Base-by-base conservation (phyloP, 53 echinoderm and acorn worm genomes). In the Apostichopus leukothele region DNA sequence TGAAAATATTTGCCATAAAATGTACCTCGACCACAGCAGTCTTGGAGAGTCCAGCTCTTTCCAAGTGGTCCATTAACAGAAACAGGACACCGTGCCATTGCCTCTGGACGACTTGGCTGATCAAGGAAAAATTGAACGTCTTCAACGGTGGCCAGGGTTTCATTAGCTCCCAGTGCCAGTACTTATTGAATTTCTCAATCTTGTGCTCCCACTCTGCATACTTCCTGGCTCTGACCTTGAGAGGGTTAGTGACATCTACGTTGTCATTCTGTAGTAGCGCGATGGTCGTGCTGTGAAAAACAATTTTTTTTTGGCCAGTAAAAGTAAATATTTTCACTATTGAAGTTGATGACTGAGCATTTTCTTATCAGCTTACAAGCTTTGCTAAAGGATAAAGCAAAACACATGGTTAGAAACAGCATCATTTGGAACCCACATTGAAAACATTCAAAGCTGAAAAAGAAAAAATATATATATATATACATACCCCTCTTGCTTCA, bases 1-100 rank as follows among this genome's bases (percentile, higher is more conserved):
- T 2, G 39, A 39, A 39, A 39, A 39, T 39, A 3, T 39, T 39
- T 39, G 39, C 39, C 0, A 39, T 39, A 39, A 16, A 67, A 67
- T 27, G 21, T 53, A 88, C 76, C 89, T 88, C 89, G 14, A 77
- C 76, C 25, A 86, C 86, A 71, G 86, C 86, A n/a, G 80, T 79
- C 51, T 79, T 79, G 50, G 89, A 81, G 14, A 79, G 50, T 19
- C 68, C 75, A 27, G 91, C 93, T 89, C 87, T 91, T 74, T 98
- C 94, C 66, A 98, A 83, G 81, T 94, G 83, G 39, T 93, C 98
- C 95, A 93, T 95, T 84, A 96, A 90, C 25, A 98, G 94, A 81
- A 93, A 98, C 76, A 94, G 75, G 25, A 98, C 96, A 0, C 98
- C 99, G 53, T 98, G 95, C 99, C 99, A 98, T n/a, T 92, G 91